Percentiles rank a stretch among this genome's conserved stretches.
phyloP scores from a whole-genome alignment of 2,797 vertebrate species.

The Cetoscarus ocellatus region DNA sequence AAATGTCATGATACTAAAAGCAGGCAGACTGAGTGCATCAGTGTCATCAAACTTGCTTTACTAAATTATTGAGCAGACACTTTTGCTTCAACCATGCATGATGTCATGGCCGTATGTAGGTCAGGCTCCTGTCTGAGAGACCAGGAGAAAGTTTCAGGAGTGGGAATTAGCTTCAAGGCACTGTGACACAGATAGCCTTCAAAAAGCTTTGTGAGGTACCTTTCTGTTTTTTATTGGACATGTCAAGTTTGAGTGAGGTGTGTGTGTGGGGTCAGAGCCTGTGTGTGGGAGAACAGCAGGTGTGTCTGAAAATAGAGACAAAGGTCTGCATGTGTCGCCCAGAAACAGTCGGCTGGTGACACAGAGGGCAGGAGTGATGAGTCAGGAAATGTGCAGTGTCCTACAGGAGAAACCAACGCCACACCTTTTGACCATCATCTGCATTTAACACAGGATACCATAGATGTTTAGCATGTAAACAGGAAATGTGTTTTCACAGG shows the following conservation, averaged over 20 bases:
- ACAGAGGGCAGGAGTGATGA: conserved; percentile 31
- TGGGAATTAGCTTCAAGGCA: background rate
- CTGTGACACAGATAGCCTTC: background rate
- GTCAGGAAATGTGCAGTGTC: conserved; percentile 28
- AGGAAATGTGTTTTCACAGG: too few relatives aligned
- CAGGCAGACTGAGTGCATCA: background rate
- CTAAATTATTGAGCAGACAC: conserved; percentile 24
- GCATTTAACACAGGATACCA: background rate
- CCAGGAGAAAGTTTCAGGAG: background rate
- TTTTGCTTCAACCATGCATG: conserved; percentile 3
- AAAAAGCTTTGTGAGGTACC: background rate
- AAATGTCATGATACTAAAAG: background rate
- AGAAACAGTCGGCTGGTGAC: conserved; percentile 12
- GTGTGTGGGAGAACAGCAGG: conserved; percentile 31
- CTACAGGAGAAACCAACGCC: conserved; percentile 1
- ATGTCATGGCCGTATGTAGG: background rate
- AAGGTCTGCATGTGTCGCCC: conserved; percentile 40
- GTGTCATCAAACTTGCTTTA: background rate
- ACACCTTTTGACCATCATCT: background rate
- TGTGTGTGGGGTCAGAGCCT: too few relatives aligned
- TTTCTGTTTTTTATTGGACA: background rate
- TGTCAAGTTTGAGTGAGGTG: conserved; percentile 10
- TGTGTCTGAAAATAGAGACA: conserved; percentile 42
- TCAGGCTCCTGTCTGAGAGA: background rate
- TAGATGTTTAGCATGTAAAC: too few relatives aligned